Base-by-base conservation (phyloP, 1,140 invertebrate species). In the Procambarus clarkii region DNA sequence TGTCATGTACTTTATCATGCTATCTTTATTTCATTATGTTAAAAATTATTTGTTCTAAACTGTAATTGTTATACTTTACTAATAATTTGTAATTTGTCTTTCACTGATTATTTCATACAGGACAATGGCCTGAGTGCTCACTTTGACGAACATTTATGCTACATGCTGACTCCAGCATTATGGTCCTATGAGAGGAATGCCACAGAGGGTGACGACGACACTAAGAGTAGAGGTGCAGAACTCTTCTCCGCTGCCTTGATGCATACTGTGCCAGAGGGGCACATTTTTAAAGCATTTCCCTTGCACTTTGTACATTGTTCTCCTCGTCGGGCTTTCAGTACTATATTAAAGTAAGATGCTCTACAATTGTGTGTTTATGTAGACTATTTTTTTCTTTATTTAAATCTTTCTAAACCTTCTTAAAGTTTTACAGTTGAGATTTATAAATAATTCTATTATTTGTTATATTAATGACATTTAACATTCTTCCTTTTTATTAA, bases 231-330 rank as follows among this genome's bases (percentile, higher is more conserved):
- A 82, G 46, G 87, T 46, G 21, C 60, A 71, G 87, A 89, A 82
- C 80, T 80, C 45, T 89, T 89, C 44, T 89, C 87, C 34, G 87
- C 87, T 71, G 87, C 87, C 7, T 60, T 89, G 2, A 89, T 89
- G 87, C 78, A 89, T 45, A 82, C 79, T 18, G 48, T 89, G 21
- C 87, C 87, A 46, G 87, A 89, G 45, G 87, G 87, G n/a, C 69
- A 89, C 45, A 89, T 79, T n/a, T 89, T 89, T 54, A 89, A 89
- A 50, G 87, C 78, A 69, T 82, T 82, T 58, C 87, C 87, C 46
- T 50, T 89, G 11, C 64, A 89, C 24, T 81, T 89, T 45, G 79
- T 54, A 15, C 87, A 89, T 74, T 13, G 44, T 77, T 89, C 87
- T 44, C 79, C 87, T 15, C 46, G 46, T 64, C 78, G 87, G n/a